A percentile compares a stretch with the other conserved stretches of the same genome.
Conservation (phyloP, 2,888 invertebrate species). For the Andricus curvator region DNA sequence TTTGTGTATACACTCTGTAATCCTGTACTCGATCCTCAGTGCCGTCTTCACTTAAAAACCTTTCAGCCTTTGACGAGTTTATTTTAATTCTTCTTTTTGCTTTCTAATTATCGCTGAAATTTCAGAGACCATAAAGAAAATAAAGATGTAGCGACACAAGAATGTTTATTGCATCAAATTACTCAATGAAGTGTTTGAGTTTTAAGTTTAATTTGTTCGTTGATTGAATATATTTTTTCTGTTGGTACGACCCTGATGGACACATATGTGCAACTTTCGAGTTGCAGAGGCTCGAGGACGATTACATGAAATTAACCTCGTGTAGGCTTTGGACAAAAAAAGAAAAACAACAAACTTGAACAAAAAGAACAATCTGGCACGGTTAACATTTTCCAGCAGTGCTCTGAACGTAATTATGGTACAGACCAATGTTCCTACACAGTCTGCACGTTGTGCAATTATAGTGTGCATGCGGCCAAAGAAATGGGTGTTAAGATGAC, state of each 20-base stretch:
- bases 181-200: background rate
- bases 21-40: slow-evolving; percentile 10
- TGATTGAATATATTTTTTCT: background rate
- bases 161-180: background rate
- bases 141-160: background rate
- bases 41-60: slow-evolving; percentile 13
- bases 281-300: slow-evolving; percentile 51
- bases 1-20: slow-evolving; percentile 14
- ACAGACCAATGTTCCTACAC: slow-evolving; percentile 23
- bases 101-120: background rate
- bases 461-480: slow-evolving; percentile 33
- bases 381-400: slow-evolving; percentile 29
- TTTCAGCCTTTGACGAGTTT: background rate
- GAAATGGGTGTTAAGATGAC: slow-evolving; percentile 41
- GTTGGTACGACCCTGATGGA: background rate
- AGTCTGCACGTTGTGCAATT: slow-evolving; percentile 26
- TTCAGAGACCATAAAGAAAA: background rate
- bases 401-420: slow-evolving; percentile 20
- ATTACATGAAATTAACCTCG: slow-evolving; percentile 55
- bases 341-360: slow-evolving; percentile 51
- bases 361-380: slow-evolving; percentile 44
- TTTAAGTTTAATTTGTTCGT: background rate
- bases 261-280: background rate
- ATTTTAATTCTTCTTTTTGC: background rate
- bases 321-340: slow-evolving; percentile 53